Base-by-base conservation (phyloP, 2,888 invertebrate species). In the Polymixis lichenea region DNA sequence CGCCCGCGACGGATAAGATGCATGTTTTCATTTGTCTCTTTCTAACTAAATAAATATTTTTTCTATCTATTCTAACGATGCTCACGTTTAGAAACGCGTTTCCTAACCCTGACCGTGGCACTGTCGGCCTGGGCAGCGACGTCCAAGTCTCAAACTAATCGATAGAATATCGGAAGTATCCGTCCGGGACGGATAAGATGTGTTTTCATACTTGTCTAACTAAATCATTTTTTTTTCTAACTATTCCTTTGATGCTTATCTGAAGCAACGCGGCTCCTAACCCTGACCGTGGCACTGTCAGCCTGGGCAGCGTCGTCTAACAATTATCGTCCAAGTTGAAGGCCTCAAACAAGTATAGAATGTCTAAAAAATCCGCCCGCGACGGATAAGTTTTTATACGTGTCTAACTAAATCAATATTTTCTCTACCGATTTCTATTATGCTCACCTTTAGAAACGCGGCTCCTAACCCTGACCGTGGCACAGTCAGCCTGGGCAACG, bases 1-100 rank as follows among this genome's bases (percentile, higher is more conserved):
- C 99, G 19, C 99, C 99, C 17, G 98, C 99, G 60, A 99, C 98
- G 94, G 99, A 99, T 85, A 99, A 98, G 84, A 99, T 98, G 73
- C 17, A 58, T 17, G 28, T 60, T 11, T 60, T 28, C 17, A 17
- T 28, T 19, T 17, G 19, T 56, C n/a, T 28, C 56, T 17, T 28
- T 58, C 58, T 28, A 28, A 58, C 17, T 28, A 8, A 28, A 28
- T 19, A 13, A 28, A 28, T 6, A 19, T 4, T 19, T 58, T 28
- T 65, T 49, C 6, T 22, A 22, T 4, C 0, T 28, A 49, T 51
- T 13, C 0, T 15, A n/a, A 51, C 3, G 9, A 32, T 53, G 32
- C 69, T 80, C 93, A 97, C 97, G 95, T 98, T 98, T 32, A 98
- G 95, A 93, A 98, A 98, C 51, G 98, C 98, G 1, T 98, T 98